These are phyloP conservation scores for human DNA, from an alignment of 2,113 vertebrate genomes.

Conservation along the genomic window DNA sequence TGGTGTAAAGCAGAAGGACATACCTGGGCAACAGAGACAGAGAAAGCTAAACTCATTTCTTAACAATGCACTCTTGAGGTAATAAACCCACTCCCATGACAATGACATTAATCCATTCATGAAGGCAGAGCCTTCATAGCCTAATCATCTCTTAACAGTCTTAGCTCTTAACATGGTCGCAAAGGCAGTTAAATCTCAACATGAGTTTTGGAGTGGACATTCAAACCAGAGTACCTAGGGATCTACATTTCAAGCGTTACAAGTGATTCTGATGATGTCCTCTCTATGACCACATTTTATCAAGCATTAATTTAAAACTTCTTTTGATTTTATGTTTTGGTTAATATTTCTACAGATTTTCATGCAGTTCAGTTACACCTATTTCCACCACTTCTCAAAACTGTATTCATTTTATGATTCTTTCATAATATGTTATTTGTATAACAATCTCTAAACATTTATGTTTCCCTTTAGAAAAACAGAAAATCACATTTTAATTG, in stretches of 20 bases:
- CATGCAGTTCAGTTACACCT: neutral
- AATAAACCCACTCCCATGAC: neutral
- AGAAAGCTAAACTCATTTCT: neutral
- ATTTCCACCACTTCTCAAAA: slow-evolving; percentile 35
- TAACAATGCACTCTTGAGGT: neutral
- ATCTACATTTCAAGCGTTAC: neutral
- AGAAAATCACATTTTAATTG: slow-evolving; percentile 63
- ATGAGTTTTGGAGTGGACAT: neutral
- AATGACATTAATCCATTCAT: neutral
- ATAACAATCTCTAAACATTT: slow-evolving; percentile 52
- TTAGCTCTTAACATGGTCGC: neutral
- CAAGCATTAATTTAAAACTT: slow-evolving; percentile 3
- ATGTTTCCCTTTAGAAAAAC: slow-evolving; percentile 52
- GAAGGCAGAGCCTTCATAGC: neutral
- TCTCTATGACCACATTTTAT: neutral
- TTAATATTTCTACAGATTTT: slow-evolving; percentile 23
- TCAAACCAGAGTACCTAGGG: neutral
- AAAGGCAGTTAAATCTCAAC: neutral
- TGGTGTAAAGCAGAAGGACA: neutral
- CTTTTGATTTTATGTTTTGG: neutral
- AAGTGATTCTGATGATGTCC: neutral
- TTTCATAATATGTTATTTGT: slow-evolving; percentile 55
- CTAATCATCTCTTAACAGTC: neutral
- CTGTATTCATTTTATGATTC: neutral
- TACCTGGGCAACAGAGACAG: neutral